Base-by-base conservation (phyloP, 2,888 invertebrate species). In the Trichopoda pennipes region DNA sequence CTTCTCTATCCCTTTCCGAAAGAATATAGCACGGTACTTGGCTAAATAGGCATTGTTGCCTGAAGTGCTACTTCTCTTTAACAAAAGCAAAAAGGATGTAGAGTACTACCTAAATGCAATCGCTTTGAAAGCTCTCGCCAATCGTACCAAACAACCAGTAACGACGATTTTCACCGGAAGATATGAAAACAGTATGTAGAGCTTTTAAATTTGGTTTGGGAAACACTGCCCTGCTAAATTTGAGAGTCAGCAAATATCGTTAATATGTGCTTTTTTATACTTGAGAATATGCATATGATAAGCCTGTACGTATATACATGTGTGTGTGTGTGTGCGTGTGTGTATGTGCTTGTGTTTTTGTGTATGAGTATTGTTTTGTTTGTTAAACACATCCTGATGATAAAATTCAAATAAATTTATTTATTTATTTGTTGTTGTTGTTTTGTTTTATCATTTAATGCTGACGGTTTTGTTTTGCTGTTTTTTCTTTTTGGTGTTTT, bases 381-480 rank as follows among this genome's bases (percentile, higher is more conserved):
- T 63, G 28, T 63, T 44, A n/a, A 38, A 56, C 73, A 78, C 81
- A 81, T 81, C 81, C 81, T 81, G 81, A 75, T 78, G 70, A 81
- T 81, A 81, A 81, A 68, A 74, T 55, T 47, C 72, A 77, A 77
- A 77, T 63, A 68, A 77, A 77, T 55, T 51, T 60, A 7, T 69
- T 10, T 44, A 7, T 58, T 58, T 47, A 70, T 64, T 63, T 74
- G 49, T 69, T 68, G 47, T 35, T 44, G 28, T 51, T 53, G n/a
- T n/a, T n/a, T n/a, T n/a, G n/a, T 60, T 72, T 72, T 72, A 23
- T 72, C 47, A 38, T 16, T 51, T 69, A 9, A 28, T 64, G 56
- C 42, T 60, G 56, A 51, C 8, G 4, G 28, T 28, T 28, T 28
- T 28, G 23, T 28, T 2, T 3, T 28, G 23, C n/a, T 28, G 51